phyloP scores from a whole-genome alignment of 2,113 vertebrate species.

The Zosterops pallidus region DNA sequence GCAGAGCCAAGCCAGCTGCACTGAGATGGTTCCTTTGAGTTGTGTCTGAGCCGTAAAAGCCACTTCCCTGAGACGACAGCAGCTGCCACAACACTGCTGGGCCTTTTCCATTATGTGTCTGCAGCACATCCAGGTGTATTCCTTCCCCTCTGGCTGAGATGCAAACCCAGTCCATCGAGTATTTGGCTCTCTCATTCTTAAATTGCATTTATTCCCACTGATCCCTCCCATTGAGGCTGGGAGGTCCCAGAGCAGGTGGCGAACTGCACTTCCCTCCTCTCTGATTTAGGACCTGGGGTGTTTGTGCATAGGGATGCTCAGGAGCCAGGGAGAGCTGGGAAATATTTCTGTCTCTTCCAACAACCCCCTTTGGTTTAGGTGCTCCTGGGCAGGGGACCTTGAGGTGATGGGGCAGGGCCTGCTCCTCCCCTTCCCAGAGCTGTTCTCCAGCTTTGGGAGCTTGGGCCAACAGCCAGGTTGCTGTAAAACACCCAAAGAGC shows the following conservation, averaged over 20 bases:
- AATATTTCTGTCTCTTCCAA: neutral
- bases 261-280: neutral
- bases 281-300: neutral
- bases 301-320: neutral
- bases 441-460: rapidly evolving
- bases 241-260: rapidly evolving
- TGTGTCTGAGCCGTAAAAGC: neutral
- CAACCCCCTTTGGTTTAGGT: neutral
- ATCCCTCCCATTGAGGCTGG: neutral
- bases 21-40: neutral
- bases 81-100: neutral
- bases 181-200: neutral
- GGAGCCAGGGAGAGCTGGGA: neutral
- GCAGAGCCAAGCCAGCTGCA: neutral
- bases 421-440: neutral
- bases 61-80: neutral
- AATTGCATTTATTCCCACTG: neutral
- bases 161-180: neutral
- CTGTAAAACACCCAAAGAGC: neutral
- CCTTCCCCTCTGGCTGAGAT: neutral
- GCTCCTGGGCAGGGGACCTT: neutral
- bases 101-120: neutral
- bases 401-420: neutral
- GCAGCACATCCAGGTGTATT: neutral
- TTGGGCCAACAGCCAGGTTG: neutral